These are phyloP conservation scores for Nasonovia ribisnigri DNA, from an alignment of 2,888 invertebrate species.

Conservation along the genomic window DNA sequence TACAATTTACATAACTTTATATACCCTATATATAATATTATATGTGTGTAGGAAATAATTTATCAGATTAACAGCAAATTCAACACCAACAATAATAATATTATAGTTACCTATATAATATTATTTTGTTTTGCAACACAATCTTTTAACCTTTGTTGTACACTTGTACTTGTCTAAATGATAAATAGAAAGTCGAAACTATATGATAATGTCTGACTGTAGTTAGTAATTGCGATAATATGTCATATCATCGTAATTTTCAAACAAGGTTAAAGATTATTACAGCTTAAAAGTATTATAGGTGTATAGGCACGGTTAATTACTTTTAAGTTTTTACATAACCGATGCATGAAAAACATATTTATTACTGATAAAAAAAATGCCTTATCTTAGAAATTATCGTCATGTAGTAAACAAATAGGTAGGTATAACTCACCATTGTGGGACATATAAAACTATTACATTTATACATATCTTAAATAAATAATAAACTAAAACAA, in stretches of 20 bases:
- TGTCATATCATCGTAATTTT: conserved; percentile 41
- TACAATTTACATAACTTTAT: not conserved
- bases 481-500: not conserved
- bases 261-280: conserved; percentile 51
- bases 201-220: not conserved
- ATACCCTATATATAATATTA: not conserved
- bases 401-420: conserved; percentile 24
- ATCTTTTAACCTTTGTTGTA: conserved; percentile 35
- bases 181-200: conserved; percentile 48
- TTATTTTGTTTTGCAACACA: not conserved
- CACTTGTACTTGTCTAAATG: not conserved
- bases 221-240: conserved; percentile 21
- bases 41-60: not conserved
- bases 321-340: not conserved
- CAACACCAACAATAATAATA: not conserved
- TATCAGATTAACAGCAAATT: conserved; percentile 4
- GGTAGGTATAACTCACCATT: not conserved
- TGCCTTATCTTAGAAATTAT: conserved; percentile 2
- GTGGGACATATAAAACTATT: not conserved
- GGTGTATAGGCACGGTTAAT: not conserved
- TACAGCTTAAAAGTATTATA: conserved; percentile 30
- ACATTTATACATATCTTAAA: not conserved
- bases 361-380: not conserved
- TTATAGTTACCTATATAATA: not conserved
- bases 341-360: not conserved